Conservation (phyloP, 2,888 invertebrate genomes). For the Ptilodon capucinus region DNA sequence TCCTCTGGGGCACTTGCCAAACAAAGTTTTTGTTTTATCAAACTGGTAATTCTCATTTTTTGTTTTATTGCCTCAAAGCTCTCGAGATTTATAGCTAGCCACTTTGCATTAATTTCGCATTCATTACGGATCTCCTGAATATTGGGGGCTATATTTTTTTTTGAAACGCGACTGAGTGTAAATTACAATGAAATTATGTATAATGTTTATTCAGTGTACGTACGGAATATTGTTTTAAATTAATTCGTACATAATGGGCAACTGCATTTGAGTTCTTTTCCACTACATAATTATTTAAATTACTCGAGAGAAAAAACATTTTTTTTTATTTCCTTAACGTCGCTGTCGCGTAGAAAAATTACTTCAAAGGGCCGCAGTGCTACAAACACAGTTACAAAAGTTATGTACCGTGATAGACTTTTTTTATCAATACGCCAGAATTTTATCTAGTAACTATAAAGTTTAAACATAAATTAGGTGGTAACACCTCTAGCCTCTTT, state of each 20-base stretch:
- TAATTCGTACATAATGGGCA: conserved; percentile 28
- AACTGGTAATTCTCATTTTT: conserved; percentile 78
- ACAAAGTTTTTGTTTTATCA: conserved; percentile 78
- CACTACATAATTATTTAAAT: conserved; percentile 24
- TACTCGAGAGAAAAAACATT: neutral
- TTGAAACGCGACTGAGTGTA: conserved; percentile 49
- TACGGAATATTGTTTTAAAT: conserved; percentile 34
- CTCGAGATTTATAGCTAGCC: conserved; percentile 73
- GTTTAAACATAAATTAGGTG: neutral
- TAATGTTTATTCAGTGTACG: conserved; percentile 35
- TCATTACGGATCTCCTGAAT: conserved; percentile 72
- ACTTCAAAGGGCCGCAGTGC: neutral
- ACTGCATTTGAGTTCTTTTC: conserved; percentile 13
- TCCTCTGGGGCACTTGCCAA: conserved; percentile 69
- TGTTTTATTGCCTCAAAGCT: conserved; percentile 75
- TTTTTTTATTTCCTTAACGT: conserved; percentile 1
- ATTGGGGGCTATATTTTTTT: conserved; percentile 59
- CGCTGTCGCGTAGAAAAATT: neutral
- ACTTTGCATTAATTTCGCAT: conserved; percentile 79
- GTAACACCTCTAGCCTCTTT: conserved; percentile 17
- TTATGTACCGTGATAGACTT: too few species aligned
- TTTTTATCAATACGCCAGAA: too few species aligned
- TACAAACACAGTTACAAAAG: too few species aligned
- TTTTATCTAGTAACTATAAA: neutral
- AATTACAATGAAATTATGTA: conserved; percentile 49